These are phyloP conservation scores for Endotricha flammealis DNA, from an alignment of 2,888 invertebrate species.

Conservation along the genomic window DNA sequence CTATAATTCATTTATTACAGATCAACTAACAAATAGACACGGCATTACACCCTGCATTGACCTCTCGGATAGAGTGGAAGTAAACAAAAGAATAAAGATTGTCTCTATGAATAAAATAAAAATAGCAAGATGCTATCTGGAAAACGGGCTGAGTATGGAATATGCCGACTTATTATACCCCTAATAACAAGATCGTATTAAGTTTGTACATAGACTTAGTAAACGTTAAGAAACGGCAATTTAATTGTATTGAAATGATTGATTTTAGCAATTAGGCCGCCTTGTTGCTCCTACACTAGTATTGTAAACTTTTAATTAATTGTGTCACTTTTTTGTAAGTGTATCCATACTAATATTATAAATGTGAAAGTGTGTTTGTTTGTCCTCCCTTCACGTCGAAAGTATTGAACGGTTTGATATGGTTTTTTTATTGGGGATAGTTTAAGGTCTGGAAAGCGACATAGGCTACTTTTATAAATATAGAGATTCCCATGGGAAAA, in stretches of 20 bases:
- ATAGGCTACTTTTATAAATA: no score
- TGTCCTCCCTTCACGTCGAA: no score
- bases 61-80: conserved; percentile 28
- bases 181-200: conserved; percentile 72
- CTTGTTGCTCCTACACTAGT: no score
- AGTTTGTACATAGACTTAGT: conserved; percentile 37
- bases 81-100: conserved; percentile 74
- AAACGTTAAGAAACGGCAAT: conserved; percentile 32
- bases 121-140: conserved; percentile 70
- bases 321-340: no score
- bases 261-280: no score
- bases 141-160: conserved; percentile 64
- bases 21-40: conserved; percentile 18
- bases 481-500: no score
- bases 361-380: no score
- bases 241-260: neutral
- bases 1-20: conserved; percentile 4
- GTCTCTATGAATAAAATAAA: conserved; percentile 77
- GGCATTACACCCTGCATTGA: conserved; percentile 22
- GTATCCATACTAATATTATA: no score
- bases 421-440: no score
- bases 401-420: no score
- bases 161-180: conserved; percentile 70
- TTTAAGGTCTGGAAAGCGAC: no score
- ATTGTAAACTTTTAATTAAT: no score